Conservation (phyloP, 2,113 vertebrate genomes). For the Varanus salvator region DNA sequence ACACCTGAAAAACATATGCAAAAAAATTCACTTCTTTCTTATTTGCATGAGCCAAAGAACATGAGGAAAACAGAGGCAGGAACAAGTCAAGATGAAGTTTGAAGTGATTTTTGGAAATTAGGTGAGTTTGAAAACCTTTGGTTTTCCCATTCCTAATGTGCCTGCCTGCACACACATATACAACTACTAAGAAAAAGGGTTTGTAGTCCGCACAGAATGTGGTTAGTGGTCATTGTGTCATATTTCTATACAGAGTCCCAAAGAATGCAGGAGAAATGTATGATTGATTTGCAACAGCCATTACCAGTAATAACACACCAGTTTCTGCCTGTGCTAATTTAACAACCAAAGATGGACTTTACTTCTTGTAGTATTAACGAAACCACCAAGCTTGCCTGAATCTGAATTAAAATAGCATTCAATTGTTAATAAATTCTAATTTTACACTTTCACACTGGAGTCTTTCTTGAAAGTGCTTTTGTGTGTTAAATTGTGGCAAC, state of each 20-base stretch:
- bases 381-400: neutral
- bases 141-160: no score
- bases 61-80: no score
- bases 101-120: no score
- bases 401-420: neutral
- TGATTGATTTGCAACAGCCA: neutral
- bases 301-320: neutral
- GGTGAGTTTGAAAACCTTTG: no score
- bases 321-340: neutral
- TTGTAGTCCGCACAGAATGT: neutral
- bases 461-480: neutral
- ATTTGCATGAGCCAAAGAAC: no score
- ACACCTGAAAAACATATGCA: no score
- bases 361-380: neutral
- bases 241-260: neutral
- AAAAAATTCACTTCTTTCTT: no score
- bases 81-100: no score
- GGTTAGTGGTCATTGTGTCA: neutral
- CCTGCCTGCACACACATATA: no score
- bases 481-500: neutral
- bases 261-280: neutral
- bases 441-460: neutral
- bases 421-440: conserved; percentile 1
- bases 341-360: neutral
- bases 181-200: neutral